A percentile compares a stretch with the other conserved stretches of the same genome.
Conservation (phyloP, 2,888 invertebrate species). For the Protodeltote pygarga region DNA sequence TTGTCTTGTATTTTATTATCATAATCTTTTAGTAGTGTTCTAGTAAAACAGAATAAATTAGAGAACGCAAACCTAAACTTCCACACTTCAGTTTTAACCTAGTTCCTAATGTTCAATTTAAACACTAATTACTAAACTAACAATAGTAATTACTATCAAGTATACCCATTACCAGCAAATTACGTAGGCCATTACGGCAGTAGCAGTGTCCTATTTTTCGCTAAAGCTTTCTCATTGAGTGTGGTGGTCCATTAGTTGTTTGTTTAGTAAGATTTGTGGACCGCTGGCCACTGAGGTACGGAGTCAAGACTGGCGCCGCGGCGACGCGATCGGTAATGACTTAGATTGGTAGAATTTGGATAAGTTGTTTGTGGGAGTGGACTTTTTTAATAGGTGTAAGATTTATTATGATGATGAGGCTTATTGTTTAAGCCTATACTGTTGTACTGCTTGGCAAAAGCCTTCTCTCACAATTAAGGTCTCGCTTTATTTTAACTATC, state of each 20-base stretch:
- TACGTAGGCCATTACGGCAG: conserved; percentile 30
- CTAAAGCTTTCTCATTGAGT: conserved; percentile 41
- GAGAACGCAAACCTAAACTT: no score
- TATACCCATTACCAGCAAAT: conserved; percentile 15
- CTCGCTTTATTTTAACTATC: no score
- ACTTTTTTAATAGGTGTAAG: no score
- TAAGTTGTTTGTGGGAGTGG: conserved; percentile 4
- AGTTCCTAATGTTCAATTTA: neutral
- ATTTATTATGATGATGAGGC: no score
- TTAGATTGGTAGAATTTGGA: conserved; percentile 16
- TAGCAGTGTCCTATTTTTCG: conserved; percentile 34
- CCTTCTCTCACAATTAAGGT: no score
- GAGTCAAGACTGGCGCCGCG: conserved; percentile 50
- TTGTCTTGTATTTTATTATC: no score
- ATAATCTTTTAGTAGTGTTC: neutral
- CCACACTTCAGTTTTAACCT: no score
- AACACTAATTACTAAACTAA: neutral
- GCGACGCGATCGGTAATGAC: conserved; percentile 26
- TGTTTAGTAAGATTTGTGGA: conserved; percentile 59
- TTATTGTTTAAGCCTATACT: no score
- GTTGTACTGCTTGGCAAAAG: no score
- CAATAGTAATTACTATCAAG: conserved; percentile 12
- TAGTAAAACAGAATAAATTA: no score
- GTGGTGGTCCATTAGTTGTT: conserved; percentile 48
- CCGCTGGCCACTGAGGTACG: conserved; percentile 23